phyloP scores from a whole-genome alignment of 2,797 vertebrate genomes.

The Argya squamiceps region DNA sequence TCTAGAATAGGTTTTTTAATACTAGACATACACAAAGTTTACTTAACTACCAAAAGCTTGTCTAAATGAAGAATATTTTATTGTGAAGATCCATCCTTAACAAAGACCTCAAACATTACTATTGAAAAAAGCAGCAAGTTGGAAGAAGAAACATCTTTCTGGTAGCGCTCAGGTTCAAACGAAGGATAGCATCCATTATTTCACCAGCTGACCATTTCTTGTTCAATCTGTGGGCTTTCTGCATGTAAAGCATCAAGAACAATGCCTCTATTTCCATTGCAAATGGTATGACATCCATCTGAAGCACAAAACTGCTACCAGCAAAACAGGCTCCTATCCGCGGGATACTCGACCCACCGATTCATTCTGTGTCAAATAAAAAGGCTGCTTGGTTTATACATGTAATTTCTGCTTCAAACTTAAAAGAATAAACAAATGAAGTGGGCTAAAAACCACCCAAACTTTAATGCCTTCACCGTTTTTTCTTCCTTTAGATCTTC shows the following conservation, averaged over 20 bases:
- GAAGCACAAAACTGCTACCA: conserved; percentile 10
- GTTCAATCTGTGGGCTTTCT: conserved; percentile 40
- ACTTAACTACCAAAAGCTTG: background rate
- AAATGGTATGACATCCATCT: conserved; percentile 22
- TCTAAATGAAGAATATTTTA: background rate
- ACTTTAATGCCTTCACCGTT: background rate
- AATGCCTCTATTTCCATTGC: conserved; percentile 19
- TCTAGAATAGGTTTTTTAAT: background rate
- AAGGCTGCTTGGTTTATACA: background rate
- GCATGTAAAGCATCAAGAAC: conserved; percentile 25
- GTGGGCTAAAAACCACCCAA: background rate
- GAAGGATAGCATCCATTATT: conserved; percentile 43
- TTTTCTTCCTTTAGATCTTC: conserved; percentile 17
- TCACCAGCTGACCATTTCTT: conserved; percentile 45
- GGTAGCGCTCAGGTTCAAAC: background rate
- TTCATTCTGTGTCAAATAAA: background rate
- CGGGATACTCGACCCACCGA: background rate
- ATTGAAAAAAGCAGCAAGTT: background rate
- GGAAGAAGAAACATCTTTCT: background rate
- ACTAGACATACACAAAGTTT: background rate
- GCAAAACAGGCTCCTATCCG: background rate
- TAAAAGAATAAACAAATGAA: conserved; percentile 47
- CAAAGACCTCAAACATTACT: background rate
- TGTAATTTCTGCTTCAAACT: background rate
- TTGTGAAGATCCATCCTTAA: background rate